These are phyloP conservation scores for Entomobrya multifasciata DNA, from an alignment of 2,888 invertebrate species.

Conservation along the genomic window DNA sequence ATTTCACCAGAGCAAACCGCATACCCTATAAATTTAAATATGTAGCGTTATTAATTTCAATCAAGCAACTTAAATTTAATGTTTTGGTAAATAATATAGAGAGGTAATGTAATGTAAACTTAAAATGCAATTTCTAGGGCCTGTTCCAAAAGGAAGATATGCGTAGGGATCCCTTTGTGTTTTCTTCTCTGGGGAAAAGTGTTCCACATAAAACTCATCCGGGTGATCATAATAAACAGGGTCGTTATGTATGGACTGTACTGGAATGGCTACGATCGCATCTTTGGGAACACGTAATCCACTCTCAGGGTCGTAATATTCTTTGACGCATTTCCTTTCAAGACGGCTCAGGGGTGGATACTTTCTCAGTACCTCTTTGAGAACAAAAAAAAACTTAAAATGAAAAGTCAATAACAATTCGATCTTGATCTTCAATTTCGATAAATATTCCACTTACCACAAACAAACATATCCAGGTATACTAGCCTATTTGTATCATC, in stretches of 20 bases:
- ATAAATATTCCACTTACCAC: slow-evolving; percentile 53
- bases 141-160: slow-evolving; percentile 72
- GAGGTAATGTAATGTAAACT: no score
- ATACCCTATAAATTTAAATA: no score
- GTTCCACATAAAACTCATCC: slow-evolving; percentile 71
- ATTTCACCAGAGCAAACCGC: no score
- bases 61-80: no score
- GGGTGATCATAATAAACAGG: slow-evolving; percentile 69
- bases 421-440: background rate
- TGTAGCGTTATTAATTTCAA: no score
- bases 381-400: background rate
- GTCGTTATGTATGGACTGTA: slow-evolving; percentile 64
- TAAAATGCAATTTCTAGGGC: no score
- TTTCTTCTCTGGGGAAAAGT: slow-evolving; percentile 67
- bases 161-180: slow-evolving; percentile 65
- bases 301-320: slow-evolving; percentile 20
- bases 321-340: slow-evolving; percentile 32
- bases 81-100: no score
- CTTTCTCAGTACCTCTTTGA: slow-evolving; percentile 37
- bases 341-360: slow-evolving; percentile 22
- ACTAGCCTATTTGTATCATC: background rate
- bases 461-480: slow-evolving; percentile 61
- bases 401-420: background rate
- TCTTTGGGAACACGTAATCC: slow-evolving; percentile 13
- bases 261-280: slow-evolving; percentile 41